Percentiles rank a stretch among this genome's conserved stretches.
Evolutionary conservation across 2,113 vertebrate genomes (phyloP).

Genomic region (Poeciliopsis retropinna): DNA sequence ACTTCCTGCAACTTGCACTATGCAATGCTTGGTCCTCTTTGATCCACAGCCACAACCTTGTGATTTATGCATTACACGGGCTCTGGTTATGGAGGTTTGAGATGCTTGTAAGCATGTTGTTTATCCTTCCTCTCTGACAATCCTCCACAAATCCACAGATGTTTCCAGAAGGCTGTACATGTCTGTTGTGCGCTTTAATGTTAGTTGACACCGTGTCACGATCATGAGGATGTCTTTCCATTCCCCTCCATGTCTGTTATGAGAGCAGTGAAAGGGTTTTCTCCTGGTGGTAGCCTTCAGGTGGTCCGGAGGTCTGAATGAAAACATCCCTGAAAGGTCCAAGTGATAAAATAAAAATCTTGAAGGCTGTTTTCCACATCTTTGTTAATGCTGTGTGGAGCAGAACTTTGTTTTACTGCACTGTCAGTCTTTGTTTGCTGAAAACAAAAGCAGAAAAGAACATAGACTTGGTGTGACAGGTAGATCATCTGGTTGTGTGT

Average conservation of each 20-base stretch:
- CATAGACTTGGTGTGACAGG: not conserved
- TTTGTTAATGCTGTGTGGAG: slow-evolving; percentile 14
- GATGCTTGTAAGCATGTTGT: slow-evolving; percentile 61
- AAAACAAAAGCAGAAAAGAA: slow-evolving; percentile 1
- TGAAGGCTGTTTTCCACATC: slow-evolving; percentile 22
- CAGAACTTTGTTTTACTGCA: slow-evolving; percentile 2
- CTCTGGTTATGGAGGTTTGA: slow-evolving; percentile 43
- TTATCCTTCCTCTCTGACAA: slow-evolving; percentile 59
- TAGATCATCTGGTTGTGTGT: not conserved
- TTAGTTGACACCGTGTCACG: slow-evolving; percentile 53
- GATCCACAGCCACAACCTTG: slow-evolving; percentile 45
- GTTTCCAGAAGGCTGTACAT: slow-evolving; percentile 65
- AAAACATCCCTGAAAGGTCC: slow-evolving; percentile 19
- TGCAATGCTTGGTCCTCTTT: slow-evolving; percentile 18
- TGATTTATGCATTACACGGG: slow-evolving; percentile 56
- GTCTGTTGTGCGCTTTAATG: slow-evolving; percentile 50
- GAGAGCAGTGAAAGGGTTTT: slow-evolving; percentile 4
- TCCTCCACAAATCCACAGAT: slow-evolving; percentile 55
- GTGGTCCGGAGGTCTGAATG: slow-evolving; percentile 41
- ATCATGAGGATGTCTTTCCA: slow-evolving; percentile 45
- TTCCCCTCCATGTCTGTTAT: slow-evolving; percentile 39
- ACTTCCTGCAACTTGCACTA: slow-evolving; percentile 5
- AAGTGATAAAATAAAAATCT: slow-evolving; percentile 1
- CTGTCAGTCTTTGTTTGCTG: not conserved
- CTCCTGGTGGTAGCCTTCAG: slow-evolving; percentile 21